These are phyloP conservation scores for Mionectes olivaceus DNA, from an alignment of 2,797 vertebrate species.

Conservation along the genomic window DNA sequence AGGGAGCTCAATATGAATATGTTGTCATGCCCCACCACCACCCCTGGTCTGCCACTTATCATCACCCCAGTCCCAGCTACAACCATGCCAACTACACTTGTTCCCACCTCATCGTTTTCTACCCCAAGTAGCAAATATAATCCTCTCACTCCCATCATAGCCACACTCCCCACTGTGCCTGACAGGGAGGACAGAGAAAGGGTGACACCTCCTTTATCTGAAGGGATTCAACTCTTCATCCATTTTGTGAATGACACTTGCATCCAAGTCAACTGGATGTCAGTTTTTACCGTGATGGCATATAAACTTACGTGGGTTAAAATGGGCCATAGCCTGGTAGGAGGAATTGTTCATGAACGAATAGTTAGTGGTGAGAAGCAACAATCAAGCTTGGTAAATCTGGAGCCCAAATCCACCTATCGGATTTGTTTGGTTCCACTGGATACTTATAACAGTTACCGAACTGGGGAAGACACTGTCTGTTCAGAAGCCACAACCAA, in stretches of 20 bases:
- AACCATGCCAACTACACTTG: slow-evolving; percentile 69
- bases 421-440: slow-evolving; percentile 94
- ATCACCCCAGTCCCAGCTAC: slow-evolving; percentile 83
- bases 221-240: slow-evolving; percentile 90
- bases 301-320: slow-evolving; percentile 98
- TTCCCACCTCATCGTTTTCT: slow-evolving; percentile 54
- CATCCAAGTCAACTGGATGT: slow-evolving; percentile 93
- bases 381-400: slow-evolving; percentile 84
- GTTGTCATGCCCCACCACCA: slow-evolving; percentile 87
- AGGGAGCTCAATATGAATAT: slow-evolving; percentile 91
- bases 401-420: slow-evolving; percentile 93
- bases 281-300: slow-evolving; percentile 89
- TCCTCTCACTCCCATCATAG: slow-evolving; percentile 71
- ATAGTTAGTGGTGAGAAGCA: slow-evolving; percentile 90
- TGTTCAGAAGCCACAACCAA: slow-evolving; percentile 95
- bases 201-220: slow-evolving; percentile 80
- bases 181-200: slow-evolving; percentile 74
- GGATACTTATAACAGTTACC: slow-evolving; percentile 91
- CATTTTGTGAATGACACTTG: slow-evolving; percentile 90
- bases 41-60: slow-evolving; percentile 73
- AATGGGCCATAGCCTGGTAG: slow-evolving; percentile 91
- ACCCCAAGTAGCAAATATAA: slow-evolving; percentile 63
- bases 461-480: slow-evolving; percentile 91
- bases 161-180: slow-evolving; percentile 78
- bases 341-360: slow-evolving; percentile 89